Conservation (phyloP, 2,888 invertebrate genomes). For the Macrophya annulata region DNA sequence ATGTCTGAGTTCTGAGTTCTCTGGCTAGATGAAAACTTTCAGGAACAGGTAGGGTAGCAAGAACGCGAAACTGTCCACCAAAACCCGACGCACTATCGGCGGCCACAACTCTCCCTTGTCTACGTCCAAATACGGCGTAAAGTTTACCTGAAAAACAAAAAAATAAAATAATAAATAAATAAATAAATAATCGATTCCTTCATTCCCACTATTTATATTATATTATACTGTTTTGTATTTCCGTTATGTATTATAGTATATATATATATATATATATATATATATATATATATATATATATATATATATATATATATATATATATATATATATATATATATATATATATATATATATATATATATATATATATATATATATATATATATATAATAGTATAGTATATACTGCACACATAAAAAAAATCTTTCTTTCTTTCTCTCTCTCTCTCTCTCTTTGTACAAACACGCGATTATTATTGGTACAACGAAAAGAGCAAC, state of each 20-base stretch:
- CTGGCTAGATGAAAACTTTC: slow-evolving; percentile 98
- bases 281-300: too few species aligned
- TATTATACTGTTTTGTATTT: too few species aligned
- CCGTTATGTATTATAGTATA: too few species aligned
- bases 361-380: neutral
- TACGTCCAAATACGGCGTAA: slow-evolving; percentile 93
- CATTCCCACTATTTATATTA: too few species aligned
- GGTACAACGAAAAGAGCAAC: neutral
- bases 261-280: too few species aligned
- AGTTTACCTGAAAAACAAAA: slow-evolving; percentile 86
- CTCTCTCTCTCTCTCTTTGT: neutral
- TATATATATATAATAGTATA: too few species aligned
- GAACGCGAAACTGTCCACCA: slow-evolving; percentile 91
- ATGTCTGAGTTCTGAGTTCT: slow-evolving; percentile 96
- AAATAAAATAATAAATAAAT: slow-evolving; percentile 23
- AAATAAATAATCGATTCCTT: too few species aligned
- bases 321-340: too few species aligned
- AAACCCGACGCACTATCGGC: slow-evolving; percentile 97
- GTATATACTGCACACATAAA: neutral
- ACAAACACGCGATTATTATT: slow-evolving; percentile 10
- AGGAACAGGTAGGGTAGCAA: slow-evolving; percentile 95
- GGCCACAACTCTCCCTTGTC: slow-evolving; percentile 93
- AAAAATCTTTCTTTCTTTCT: neutral
- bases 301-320: too few species aligned
- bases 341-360: too few species aligned